Base-by-base conservation (phyloP, 2,113 vertebrate species). In the Odontophorus gujanensis region DNA sequence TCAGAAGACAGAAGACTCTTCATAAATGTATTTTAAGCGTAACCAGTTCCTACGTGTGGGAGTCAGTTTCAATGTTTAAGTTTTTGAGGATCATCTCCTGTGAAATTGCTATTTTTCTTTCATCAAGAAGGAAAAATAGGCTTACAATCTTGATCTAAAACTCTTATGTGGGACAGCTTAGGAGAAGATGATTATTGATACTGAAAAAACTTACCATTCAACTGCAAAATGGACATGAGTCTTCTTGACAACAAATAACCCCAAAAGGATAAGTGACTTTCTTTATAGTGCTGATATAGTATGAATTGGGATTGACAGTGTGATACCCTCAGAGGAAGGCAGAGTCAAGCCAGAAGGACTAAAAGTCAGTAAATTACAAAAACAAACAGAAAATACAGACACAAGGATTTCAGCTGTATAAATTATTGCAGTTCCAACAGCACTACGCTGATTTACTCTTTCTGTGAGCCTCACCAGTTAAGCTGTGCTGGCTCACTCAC, bases 321-420 rank as follows among this genome's bases (percentile, higher is more conserved):
- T 59, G 79, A 90, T 90, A 90, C 68, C 92, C 79, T 91, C 85
- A 73, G 68, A 94, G 57, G 25, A 90, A 88, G 76, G 38, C 79
- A 95, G 77, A 93, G 42, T 88, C 87, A 88, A 92, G 83, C 80
- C 65, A 78, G 91, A 92, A 95, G 88, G 90, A 94, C 88, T 90
- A 85, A 81, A 94, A 90, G 51, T 88, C 90, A 36, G 86, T 96
- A 96, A 96, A 96, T 96, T 95, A 91, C 68, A 86, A 87, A 88
- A 83, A 65, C 57, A 92, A 93, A 88, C 42, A 74, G 85, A 91
- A 95, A 92, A 93, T 74, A 92, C 1, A 2, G 80, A 92, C 90
- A 67, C 61, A 67, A 86, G 90, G 42, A 83, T 96, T 91, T 83
- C 80, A 71, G 77, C 68, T 85, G 28, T 90, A 51, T 96, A 96